Conservation (phyloP, 2,888 invertebrate genomes). For the Pteria penguin region DNA sequence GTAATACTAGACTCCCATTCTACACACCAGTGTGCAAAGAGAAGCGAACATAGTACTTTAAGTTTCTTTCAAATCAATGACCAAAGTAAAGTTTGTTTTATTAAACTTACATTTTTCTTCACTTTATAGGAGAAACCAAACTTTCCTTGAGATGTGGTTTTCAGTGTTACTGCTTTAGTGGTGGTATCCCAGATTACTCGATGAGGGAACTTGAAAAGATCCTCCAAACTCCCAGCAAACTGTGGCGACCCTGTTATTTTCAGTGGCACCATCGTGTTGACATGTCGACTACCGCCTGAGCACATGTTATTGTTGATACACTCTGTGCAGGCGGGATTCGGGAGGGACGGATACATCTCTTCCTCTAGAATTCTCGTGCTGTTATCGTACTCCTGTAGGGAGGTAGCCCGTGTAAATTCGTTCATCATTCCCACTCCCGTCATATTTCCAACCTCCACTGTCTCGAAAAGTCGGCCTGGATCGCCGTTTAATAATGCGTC, state of each 20-base stretch:
- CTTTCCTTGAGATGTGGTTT: slow-evolving; percentile 44
- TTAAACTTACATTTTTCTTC: slow-evolving; percentile 56
- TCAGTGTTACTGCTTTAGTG: slow-evolving; percentile 62
- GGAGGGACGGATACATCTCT: slow-evolving; percentile 24
- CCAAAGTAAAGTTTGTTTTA: no score
- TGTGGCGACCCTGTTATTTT: neutral
- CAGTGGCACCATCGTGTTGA: neutral
- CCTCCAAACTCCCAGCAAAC: slow-evolving; percentile 16
- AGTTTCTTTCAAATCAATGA: no score
- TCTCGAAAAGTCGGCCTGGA: neutral
- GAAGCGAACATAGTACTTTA: no score
- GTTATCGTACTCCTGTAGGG: neutral
- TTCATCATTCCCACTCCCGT: neutral
- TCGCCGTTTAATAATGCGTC: slow-evolving; percentile 14
- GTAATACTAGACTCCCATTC: no score
- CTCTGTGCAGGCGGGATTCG: neutral
- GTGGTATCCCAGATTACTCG: slow-evolving; percentile 63
- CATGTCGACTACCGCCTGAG: slow-evolving; percentile 4
- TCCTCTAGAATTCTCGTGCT: neutral
- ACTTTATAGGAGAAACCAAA: slow-evolving; percentile 67
- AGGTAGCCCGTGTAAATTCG: neutral
- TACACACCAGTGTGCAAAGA: no score
- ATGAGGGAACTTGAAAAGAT: slow-evolving; percentile 52
- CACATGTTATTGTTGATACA: slow-evolving; percentile 20
- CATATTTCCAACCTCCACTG: neutral